A percentile compares a stretch with the other conserved stretches of the same genome.
phyloP scores from a whole-genome alignment of 37 sponge, comb jelly and placozoan species.

The Cliona cf. orientalis region DNA sequence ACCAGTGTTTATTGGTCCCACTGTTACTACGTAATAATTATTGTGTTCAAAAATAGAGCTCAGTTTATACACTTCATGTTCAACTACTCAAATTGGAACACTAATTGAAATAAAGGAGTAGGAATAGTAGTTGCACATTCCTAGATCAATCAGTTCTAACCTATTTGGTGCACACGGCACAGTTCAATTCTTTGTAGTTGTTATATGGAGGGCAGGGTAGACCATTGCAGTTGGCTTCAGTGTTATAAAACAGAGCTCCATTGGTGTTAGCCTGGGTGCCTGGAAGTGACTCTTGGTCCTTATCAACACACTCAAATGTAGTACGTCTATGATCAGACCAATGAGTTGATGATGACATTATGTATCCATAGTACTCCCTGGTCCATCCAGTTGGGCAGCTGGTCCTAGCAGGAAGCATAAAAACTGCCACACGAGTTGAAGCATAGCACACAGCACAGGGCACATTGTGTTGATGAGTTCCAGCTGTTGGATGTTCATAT shows the following conservation, averaged over 20 bases:
- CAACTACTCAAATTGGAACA: too few relatives aligned
- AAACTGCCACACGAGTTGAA: conserved; percentile 4
- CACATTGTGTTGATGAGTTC: conserved; percentile 19
- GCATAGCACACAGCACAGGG: conserved; percentile 69
- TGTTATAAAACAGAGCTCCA: conserved; percentile 46
- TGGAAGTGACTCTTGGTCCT: conserved; percentile 33
- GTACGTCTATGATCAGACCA: background rate
- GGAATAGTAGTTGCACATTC: too few relatives aligned
- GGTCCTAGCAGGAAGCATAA: conserved; percentile 51
- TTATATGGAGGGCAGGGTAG: conserved; percentile 62
- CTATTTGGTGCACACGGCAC: conserved; percentile 62
- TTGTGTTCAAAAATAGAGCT: too few relatives aligned
- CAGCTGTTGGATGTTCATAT: conserved; percentile 34
- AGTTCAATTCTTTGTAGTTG: conserved; percentile 44
- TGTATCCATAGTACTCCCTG: conserved; percentile 60
- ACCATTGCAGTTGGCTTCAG: conserved; percentile 53
- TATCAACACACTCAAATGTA: conserved; percentile 62
- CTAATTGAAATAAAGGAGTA: too few relatives aligned
- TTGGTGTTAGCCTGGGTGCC: conserved; percentile 21
- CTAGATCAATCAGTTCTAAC: too few relatives aligned
- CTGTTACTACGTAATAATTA: too few relatives aligned
- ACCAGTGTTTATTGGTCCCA: too few relatives aligned
- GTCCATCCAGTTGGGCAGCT: conserved; percentile 56
- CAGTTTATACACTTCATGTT: too few relatives aligned
- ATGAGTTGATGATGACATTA: conserved; percentile 24